Evolutionary conservation across 1,140 invertebrate species (phyloP).

Genomic region (Cheumatopsyche charites): DNA sequence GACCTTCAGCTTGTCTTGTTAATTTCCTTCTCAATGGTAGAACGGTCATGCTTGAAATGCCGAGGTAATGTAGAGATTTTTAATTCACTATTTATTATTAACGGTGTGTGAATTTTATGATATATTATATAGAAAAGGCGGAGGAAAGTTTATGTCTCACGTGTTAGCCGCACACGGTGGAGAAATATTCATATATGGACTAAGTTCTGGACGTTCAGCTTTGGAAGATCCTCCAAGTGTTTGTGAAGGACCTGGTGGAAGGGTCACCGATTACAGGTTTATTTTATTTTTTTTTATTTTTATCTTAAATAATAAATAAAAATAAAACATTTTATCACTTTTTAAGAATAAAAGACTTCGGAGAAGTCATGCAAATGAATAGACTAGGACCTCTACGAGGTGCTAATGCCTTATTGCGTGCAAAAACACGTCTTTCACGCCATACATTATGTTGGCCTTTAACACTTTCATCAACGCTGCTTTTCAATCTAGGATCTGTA

Average conservation of each 20-base stretch:
- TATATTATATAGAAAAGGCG: constrained; percentile 66
- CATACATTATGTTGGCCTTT: constrained; percentile 92
- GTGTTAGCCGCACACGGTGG: constrained; percentile 92
- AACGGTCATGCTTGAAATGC: constrained; percentile 95
- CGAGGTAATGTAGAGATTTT: constrained; percentile 57
- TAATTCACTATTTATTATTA: background rate
- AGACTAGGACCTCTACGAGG: constrained; percentile 71
- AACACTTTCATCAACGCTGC: constrained; percentile 86
- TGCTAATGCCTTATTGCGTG: constrained; percentile 63
- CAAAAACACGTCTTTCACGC: constrained; percentile 73
- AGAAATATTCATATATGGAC: constrained; percentile 94
- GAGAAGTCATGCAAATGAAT: constrained; percentile 85
- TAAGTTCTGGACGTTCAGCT: constrained; percentile 83
- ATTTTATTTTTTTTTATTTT: background rate
- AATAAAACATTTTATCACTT: background rate
- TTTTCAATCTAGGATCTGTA: constrained; percentile 87
- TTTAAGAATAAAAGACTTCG: constrained; percentile 81
- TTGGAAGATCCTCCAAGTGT: constrained; percentile 96
- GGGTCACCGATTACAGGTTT: constrained; percentile 88
- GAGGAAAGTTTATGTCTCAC: constrained; percentile 89
- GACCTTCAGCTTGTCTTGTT: constrained; percentile 94
- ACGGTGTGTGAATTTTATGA: background rate
- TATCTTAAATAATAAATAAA: background rate
- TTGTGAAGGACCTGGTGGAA: constrained; percentile 89
- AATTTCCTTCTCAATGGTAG: constrained; percentile 94